phyloP scores from a whole-genome alignment of 2,113 vertebrate species.

The Emydura subglobosa region DNA sequence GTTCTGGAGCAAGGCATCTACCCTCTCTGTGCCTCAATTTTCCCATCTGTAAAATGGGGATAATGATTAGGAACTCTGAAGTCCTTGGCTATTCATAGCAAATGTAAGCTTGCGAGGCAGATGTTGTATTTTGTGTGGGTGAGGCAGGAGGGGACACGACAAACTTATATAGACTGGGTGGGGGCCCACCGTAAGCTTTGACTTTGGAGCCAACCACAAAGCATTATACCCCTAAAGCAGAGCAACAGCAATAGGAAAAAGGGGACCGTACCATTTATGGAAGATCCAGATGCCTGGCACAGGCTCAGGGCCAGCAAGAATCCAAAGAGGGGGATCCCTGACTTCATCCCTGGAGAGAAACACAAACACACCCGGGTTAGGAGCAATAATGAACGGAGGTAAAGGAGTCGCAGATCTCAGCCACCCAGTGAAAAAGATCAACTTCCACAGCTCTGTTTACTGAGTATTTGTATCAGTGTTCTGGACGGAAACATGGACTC shows the following conservation, averaged over 20 bases:
- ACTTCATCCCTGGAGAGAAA: slow-evolving; percentile 42
- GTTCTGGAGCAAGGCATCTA: neutral
- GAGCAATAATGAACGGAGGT: neutral
- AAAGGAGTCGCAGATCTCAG: neutral
- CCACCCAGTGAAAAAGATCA: neutral
- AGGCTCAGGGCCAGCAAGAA: slow-evolving; percentile 1
- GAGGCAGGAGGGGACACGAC: neutral
- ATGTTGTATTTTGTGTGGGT: neutral
- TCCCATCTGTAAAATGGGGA: neutral
- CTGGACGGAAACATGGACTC: neutral
- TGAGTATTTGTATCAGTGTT: neutral
- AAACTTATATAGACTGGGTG: neutral
- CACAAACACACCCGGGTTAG: neutral
- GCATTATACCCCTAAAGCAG: neutral
- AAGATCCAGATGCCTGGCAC: neutral
- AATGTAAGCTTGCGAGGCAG: neutral
- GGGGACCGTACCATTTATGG: neutral
- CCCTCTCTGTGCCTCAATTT: neutral
- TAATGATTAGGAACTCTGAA: neutral
- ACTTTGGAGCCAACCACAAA: neutral
- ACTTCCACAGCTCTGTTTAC: neutral
- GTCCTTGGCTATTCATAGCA: neutral
- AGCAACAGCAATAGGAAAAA: neutral
- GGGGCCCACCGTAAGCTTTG: neutral
- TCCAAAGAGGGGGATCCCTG: neutral